A percentile compares a stretch with the other conserved stretches of the same genome.
Conservation (phyloP, 2,888 invertebrate genomes). For the Hydraecia micacea region DNA sequence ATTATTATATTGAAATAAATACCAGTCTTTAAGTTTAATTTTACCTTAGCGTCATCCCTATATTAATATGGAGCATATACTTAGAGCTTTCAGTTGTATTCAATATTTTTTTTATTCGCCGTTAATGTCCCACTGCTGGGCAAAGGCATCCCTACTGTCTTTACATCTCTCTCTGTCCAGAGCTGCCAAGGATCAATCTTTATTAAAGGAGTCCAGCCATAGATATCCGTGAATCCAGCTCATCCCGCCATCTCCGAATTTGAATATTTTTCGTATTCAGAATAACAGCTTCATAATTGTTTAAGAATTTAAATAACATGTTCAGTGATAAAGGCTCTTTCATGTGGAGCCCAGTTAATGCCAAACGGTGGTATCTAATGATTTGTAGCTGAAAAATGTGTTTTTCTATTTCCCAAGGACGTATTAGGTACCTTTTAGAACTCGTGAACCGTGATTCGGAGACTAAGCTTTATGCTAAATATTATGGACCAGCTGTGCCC, state of each 20-base stretch:
- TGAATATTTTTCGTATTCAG: no score
- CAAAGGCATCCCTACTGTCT: no score
- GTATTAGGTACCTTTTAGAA: not conserved
- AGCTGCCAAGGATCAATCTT: no score
- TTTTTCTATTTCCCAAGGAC: not conserved
- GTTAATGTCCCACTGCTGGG: no score
- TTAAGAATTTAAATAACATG: not conserved
- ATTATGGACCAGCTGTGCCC: no score
- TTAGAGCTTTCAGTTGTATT: no score
- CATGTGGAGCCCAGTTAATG: not conserved
- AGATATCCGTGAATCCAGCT: no score
- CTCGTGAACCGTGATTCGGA: not conserved
- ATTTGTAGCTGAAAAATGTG: not conserved
- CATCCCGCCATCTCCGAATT: no score
- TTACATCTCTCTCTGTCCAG: no score
- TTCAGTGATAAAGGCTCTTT: not conserved
- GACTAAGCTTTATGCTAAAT: not conserved
- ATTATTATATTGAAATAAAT: not conserved
- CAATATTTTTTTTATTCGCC: no score
- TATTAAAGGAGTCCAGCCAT: no score
- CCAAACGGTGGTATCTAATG: not conserved
- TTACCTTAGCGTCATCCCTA: no score
- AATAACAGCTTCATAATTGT: not conserved
- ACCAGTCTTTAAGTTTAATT: not conserved
- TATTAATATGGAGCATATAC: not conserved